A percentile compares a stretch with the other conserved stretches of the same genome.
Evolutionary conservation across 2,888 invertebrate genomes (phyloP).

Genomic region (Cybosia mesomella): DNA sequence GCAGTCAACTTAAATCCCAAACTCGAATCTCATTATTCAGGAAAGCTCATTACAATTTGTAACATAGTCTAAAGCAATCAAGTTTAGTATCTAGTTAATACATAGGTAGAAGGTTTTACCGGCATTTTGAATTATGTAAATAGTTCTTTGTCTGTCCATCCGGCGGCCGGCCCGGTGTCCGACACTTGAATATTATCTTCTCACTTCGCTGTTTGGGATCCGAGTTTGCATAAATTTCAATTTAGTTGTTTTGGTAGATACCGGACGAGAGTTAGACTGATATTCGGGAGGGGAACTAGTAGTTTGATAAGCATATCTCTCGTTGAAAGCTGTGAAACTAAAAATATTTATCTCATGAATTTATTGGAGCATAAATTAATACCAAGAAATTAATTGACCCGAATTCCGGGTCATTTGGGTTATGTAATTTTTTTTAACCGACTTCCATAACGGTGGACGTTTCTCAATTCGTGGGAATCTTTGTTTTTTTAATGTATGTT

Average conservation of each 20-base stretch:
- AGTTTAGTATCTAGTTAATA: slow-evolving; percentile 16
- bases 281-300: background rate
- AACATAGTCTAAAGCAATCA: slow-evolving; percentile 35
- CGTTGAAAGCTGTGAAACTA: no score
- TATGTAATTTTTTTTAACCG: no score
- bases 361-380: no score
- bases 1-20: background rate
- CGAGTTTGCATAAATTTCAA: slow-evolving; percentile 61
- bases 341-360: no score
- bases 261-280: slow-evolving; percentile 3
- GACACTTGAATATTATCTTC: slow-evolving; percentile 59
- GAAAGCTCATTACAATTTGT: slow-evolving; percentile 17
- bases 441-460: no score
- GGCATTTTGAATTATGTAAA: slow-evolving; percentile 56
- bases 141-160: slow-evolving; percentile 51
- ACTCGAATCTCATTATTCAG: background rate
- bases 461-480: no score
- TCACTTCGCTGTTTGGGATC: slow-evolving; percentile 48
- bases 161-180: slow-evolving; percentile 22
- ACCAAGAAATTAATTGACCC: no score
- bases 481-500: no score
- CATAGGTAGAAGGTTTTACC: slow-evolving; percentile 35
- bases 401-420: no score
- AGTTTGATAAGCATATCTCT: background rate
- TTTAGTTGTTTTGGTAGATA: slow-evolving; percentile 49